phyloP scores from a whole-genome alignment of 2,888 invertebrate genomes.

The Alloplasta piceator region DNA sequence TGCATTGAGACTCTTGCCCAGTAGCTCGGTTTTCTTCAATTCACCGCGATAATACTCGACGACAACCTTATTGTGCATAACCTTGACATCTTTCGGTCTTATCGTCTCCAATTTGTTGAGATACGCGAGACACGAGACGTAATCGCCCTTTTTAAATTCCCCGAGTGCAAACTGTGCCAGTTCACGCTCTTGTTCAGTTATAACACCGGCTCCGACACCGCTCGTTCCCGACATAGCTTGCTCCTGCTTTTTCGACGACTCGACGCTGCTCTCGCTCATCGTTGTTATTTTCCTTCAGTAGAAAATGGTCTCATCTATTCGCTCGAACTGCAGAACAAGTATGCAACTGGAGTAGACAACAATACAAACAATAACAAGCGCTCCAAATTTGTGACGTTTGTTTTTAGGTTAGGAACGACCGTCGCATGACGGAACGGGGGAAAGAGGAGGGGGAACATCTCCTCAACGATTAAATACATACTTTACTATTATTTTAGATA shows the following conservation, averaged over 20 bases:
- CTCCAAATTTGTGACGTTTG: no score
- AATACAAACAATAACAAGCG: no score
- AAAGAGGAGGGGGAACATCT: no score
- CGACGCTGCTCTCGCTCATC: constrained; percentile 70
- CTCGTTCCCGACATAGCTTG: background rate
- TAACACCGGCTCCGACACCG: constrained; percentile 65
- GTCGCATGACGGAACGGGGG: no score
- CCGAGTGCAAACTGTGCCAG: constrained; percentile 86
- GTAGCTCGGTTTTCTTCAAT: constrained; percentile 89
- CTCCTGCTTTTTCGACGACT: constrained; percentile 53
- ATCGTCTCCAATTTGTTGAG: constrained; percentile 88
- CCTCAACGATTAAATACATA: no score
- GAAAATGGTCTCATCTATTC: no score
- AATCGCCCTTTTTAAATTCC: constrained; percentile 88
- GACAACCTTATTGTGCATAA: constrained; percentile 93
- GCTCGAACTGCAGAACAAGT: no score
- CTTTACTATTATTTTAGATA: no score
- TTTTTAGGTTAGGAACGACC: no score
- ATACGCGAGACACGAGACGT: constrained; percentile 85
- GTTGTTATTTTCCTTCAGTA: background rate
- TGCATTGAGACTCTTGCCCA: constrained; percentile 88
- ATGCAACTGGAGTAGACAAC: no score
- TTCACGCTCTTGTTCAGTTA: constrained; percentile 85
- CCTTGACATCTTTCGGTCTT: constrained; percentile 88
- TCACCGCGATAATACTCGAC: constrained; percentile 91